A percentile compares a stretch with the other conserved stretches of the same genome.
phyloP scores from a whole-genome alignment of 2,113 vertebrate species.

The Mastomys coucha region DNA sequence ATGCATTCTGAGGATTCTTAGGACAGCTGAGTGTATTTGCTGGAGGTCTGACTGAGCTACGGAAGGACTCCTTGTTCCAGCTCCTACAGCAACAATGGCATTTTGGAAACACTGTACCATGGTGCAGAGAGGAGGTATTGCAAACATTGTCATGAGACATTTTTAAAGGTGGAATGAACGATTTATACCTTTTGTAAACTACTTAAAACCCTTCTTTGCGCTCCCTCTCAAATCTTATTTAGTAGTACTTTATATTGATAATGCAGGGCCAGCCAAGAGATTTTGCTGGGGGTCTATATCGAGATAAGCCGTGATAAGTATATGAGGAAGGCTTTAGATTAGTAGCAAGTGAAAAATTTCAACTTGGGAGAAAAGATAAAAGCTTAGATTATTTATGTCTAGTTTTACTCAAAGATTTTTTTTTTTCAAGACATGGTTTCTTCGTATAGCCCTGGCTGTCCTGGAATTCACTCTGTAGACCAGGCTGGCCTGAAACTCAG shows the following conservation, averaged over 20 bases:
- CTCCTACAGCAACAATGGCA: not conserved
- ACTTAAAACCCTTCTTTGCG: not conserved
- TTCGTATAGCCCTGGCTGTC: too few relatives aligned
- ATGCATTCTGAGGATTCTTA: not conserved
- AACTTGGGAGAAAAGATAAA: slow-evolving; percentile 10
- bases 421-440: too few relatives aligned
- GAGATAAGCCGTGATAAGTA: not conserved
- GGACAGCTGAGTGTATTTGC: not conserved
- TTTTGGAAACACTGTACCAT: not conserved
- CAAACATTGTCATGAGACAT: not conserved
- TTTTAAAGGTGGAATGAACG: not conserved
- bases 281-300: not conserved
- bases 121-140: not conserved
- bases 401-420: slow-evolving; percentile 17
- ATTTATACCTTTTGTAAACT: not conserved
- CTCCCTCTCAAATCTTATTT: not conserved
- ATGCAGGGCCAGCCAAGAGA: not conserved
- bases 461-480: too few relatives aligned
- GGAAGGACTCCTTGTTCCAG: not conserved
- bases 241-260: not conserved
- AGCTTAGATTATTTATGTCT: not conserved
- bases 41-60: not conserved
- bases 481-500: too few relatives aligned
- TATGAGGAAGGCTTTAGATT: slow-evolving; percentile 26
- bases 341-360: not conserved